Evolutionary conservation across 1,140 invertebrate species (phyloP).

Genomic region (Drosophila burlai): DNA sequence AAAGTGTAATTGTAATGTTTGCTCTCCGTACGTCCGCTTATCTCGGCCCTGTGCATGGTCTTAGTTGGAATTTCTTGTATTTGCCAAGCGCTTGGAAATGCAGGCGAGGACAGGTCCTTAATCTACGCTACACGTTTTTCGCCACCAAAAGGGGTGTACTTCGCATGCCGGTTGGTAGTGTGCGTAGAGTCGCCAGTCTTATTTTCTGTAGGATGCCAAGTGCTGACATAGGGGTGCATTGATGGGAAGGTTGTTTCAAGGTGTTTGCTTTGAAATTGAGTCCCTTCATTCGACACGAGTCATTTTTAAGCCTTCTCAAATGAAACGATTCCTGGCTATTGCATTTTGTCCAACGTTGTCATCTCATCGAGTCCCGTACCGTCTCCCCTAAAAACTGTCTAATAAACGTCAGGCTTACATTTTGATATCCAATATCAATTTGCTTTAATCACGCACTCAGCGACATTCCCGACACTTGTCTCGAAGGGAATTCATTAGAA

Average conservation of each 20-base stretch:
- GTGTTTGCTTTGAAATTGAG: constrained; percentile 18
- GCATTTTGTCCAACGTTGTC: constrained; percentile 14
- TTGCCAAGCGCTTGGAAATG: constrained; percentile 58
- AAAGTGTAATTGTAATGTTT: constrained; percentile 70
- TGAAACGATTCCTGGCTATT: constrained; percentile 1
- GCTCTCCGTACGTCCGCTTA: constrained; percentile 29
- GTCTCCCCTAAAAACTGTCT: constrained; percentile 41
- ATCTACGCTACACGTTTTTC: constrained; percentile 51
- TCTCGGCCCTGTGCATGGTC: constrained; percentile 33
- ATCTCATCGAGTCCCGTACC: not conserved
- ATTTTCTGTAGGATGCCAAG: constrained; percentile 15
- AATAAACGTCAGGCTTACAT: constrained; percentile 69
- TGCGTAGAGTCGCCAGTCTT: constrained; percentile 33
- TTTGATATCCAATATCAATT: constrained; percentile 64
- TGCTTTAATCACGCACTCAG: constrained; percentile 25
- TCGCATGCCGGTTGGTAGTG: not conserved
- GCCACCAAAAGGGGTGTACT: constrained; percentile 1
- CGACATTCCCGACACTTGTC: constrained; percentile 53
- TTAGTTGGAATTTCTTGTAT: constrained; percentile 53
- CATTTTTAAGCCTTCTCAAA: not conserved
- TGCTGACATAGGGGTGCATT: constrained; percentile 16
- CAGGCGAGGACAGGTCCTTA: constrained; percentile 46
- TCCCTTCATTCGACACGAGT: constrained; percentile 1
- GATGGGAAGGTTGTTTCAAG: constrained; percentile 49
- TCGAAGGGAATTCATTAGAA: constrained; percentile 67